Evolutionary conservation across 1,140 invertebrate species (phyloP).

Genomic region (Babylonia areolata): DNA sequence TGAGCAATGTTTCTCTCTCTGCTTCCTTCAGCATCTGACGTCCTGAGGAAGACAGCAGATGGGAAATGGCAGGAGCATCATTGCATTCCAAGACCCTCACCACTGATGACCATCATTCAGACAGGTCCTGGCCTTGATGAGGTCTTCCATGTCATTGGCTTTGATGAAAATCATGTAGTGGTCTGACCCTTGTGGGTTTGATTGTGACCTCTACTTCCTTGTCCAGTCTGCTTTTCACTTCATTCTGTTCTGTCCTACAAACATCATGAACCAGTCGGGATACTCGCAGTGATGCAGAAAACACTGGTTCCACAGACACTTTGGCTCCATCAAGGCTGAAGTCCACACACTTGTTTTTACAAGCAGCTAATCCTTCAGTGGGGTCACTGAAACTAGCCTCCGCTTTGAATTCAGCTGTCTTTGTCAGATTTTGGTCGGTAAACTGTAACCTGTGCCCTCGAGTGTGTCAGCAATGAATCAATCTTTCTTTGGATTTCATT

Average conservation of each 20-base stretch:
- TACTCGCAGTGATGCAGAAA: conserved; percentile 51
- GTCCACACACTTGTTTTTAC: conserved; percentile 15
- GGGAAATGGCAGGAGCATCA: background rate
- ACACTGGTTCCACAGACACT: conserved; percentile 45
- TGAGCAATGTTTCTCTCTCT: conserved; percentile 48
- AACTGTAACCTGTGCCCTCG: conserved; percentile 42
- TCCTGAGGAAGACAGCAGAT: conserved; percentile 55
- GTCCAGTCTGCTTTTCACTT: conserved; percentile 29
- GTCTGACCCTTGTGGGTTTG: conserved; percentile 40
- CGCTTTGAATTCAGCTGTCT: conserved; percentile 37
- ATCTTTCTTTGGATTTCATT: background rate
- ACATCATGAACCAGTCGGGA: conserved; percentile 42
- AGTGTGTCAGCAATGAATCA: background rate
- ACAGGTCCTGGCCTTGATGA: conserved; percentile 45
- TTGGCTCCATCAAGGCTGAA: conserved; percentile 36
- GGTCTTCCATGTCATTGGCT: conserved; percentile 37
- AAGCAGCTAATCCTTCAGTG: conserved; percentile 54
- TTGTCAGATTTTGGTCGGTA: conserved; percentile 9
- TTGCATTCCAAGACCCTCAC: conserved; percentile 52
- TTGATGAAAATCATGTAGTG: conserved; percentile 50
- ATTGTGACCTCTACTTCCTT: conserved; percentile 18
- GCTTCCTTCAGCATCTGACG: conserved; percentile 45
- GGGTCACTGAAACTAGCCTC: conserved; percentile 55
- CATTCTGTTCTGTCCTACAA: conserved; percentile 42
- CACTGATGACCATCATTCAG: conserved; percentile 51